Evolutionary conservation across 2,797 vertebrate species (phyloP).

Genomic region (Aldrovandia affinis): DNA sequence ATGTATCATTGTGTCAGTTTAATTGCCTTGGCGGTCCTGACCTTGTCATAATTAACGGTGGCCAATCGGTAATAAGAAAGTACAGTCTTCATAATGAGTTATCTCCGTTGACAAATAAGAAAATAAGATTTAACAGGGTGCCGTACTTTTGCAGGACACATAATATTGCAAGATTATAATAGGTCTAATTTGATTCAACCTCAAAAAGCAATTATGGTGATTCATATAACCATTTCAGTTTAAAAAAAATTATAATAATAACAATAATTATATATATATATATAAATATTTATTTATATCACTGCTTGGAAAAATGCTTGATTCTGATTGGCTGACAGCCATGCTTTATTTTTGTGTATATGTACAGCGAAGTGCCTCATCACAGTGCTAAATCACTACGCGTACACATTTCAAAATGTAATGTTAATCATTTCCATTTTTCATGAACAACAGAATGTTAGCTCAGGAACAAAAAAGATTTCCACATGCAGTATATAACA

Average conservation of each 20-base stretch:
- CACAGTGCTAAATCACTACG: no score
- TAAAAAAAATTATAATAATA: background rate
- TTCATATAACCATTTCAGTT: background rate
- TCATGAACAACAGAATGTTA: no score
- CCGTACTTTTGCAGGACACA: background rate
- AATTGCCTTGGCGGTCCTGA: background rate
- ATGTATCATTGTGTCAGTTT: background rate
- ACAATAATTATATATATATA: no score
- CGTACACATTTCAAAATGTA: no score
- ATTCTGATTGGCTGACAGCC: no score
- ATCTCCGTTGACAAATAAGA: background rate
- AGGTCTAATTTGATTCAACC: background rate
- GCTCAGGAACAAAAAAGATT: no score
- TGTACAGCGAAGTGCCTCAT: no score
- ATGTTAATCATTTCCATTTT: no score
- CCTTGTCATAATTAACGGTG: conserved; percentile 3
- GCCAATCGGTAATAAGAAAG: background rate
- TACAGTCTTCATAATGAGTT: background rate
- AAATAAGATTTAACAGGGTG: background rate
- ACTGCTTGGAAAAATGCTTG: no score
- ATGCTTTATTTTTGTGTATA: no score
- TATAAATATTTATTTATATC: no score
- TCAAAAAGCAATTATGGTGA: background rate
- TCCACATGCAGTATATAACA: no score
- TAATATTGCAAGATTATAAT: background rate